phyloP scores from a whole-genome alignment of 2,888 invertebrate genomes.

The Caenorhabditis sp. region DNA sequence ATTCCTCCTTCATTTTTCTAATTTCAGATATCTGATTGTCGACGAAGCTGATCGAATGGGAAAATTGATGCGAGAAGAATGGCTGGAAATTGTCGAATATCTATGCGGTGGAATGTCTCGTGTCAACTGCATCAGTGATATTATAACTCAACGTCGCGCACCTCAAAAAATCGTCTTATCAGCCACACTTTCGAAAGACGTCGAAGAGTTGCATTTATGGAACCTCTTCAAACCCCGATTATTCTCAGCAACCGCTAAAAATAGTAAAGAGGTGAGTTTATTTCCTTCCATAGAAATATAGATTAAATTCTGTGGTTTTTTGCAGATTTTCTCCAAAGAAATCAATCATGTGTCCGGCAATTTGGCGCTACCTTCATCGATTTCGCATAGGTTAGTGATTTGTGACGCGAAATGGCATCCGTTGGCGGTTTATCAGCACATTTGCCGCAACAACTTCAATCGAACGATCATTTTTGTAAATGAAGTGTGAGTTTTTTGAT shows the following conservation, averaged over 20 bases:
- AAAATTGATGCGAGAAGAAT: conserved; percentile 89
- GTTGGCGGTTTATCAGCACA: conserved; percentile 41
- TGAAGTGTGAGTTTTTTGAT: conserved; percentile 18
- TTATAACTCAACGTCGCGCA: conserved; percentile 24
- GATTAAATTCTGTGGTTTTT: not conserved
- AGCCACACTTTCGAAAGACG: conserved; percentile 84
- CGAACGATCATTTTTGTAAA: conserved; percentile 37
- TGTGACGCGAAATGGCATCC: conserved; percentile 39
- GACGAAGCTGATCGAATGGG: conserved; percentile 97
- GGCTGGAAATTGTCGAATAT: conserved; percentile 83
- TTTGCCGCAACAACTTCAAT: conserved; percentile 23
- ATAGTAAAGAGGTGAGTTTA: conserved; percentile 39
- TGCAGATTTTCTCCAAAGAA: conserved; percentile 24
- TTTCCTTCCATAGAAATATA: too few species aligned
- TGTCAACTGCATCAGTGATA: conserved; percentile 17
- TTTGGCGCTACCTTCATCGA: conserved; percentile 41
- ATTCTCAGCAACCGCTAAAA: conserved; percentile 74
- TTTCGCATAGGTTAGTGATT: conserved; percentile 29
- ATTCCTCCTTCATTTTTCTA: not conserved
- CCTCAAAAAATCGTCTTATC: conserved; percentile 79
- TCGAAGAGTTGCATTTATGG: conserved; percentile 88
- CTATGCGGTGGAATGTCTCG: conserved; percentile 32
- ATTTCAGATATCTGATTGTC: conserved; percentile 76
- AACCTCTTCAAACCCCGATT: conserved; percentile 89
- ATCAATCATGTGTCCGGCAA: conserved; percentile 42